Evolutionary conservation across 2,888 invertebrate species (phyloP), one percentile per base, ranked within the genome.

Genomic region (Ecliptopera silaceata): DNA sequence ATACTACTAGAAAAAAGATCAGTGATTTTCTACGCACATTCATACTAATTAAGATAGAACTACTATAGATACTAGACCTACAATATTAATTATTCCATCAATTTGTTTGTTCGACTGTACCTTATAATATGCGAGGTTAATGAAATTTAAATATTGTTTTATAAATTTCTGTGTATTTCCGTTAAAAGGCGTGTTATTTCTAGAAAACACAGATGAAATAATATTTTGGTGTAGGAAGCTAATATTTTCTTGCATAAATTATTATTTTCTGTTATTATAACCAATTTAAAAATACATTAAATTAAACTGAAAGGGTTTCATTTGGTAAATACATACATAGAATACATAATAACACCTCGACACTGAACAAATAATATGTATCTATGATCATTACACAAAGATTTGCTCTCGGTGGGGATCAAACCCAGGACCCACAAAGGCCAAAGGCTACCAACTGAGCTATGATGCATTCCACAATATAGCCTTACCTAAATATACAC

Each of bases 81-180:
- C 15, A 36, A 10, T 22, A 5, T 22, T 22, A 4, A 2, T 26
- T 8, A 4, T 26, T 26, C 1, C 6, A 26, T 26, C 26, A 6
- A 26, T 26, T 26, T 26, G 6, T 26, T 26, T 18, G 56, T 56
- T 58, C 47, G 32, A 59, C 50, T 47, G 59, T 59, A 59, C 59
- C 12, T 50, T 45, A 70, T 75, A 64, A 72, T 72, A 69, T 72
- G 68, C 67, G 65, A 63, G 65, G 64, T 70, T 73, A 72, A 78
- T 75, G 71, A 70, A 78, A 79, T 80, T 75, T 75, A 68, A 74
- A 75, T 73, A 77, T 69, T 68, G 66, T 71, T 70, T 62, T 62
- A 59, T 59, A 63, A 63, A 68, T 69, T 66, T 64, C 45, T 34
- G 52, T 63, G 59, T 51, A 51, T 59, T 61, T 61, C 49, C 49